phyloP scores from a whole-genome alignment of 2,797 vertebrate species.

The Leptodactylus fallax region DNA sequence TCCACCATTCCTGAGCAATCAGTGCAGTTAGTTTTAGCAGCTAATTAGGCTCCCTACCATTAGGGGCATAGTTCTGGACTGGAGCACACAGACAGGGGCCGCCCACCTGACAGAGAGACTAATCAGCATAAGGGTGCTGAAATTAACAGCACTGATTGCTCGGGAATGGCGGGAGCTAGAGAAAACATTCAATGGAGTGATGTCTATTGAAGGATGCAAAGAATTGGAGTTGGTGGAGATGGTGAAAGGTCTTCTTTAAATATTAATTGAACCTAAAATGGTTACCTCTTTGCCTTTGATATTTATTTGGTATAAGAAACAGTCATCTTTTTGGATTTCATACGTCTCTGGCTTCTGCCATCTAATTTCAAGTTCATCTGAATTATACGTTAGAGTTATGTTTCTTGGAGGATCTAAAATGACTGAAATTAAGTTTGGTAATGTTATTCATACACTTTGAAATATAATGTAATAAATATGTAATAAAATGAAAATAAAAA shows the following conservation, averaged over 20 bases:
- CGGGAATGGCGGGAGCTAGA: too few relatives aligned
- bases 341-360: slow-evolving; percentile 10
- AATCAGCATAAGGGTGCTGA: too few relatives aligned
- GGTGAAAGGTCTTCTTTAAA: not conserved
- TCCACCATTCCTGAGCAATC: too few relatives aligned
- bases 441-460: not conserved
- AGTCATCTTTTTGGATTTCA: accelerated
- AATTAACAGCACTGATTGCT: too few relatives aligned
- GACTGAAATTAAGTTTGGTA: not conserved
- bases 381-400: not conserved
- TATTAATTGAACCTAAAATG: not conserved
- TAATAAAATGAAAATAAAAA: not conserved
- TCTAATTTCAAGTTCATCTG: slow-evolving; percentile 29
- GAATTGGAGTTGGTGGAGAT: too few relatives aligned
- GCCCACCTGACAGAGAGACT: too few relatives aligned
- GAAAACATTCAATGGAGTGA: too few relatives aligned
- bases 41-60: too few relatives aligned
- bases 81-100: too few relatives aligned
- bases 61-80: too few relatives aligned
- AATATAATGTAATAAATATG: not conserved
- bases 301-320: not conserved
- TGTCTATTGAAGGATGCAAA: too few relatives aligned
- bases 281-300: slow-evolving; percentile 8
- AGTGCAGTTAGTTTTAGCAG: too few relatives aligned
- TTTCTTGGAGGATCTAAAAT: slow-evolving; percentile 47